Percentiles rank a stretch among this genome's conserved stretches.
Evolutionary conservation across 2,113 vertebrate genomes (phyloP).

Genomic region (Cisticola juncidis): DNA sequence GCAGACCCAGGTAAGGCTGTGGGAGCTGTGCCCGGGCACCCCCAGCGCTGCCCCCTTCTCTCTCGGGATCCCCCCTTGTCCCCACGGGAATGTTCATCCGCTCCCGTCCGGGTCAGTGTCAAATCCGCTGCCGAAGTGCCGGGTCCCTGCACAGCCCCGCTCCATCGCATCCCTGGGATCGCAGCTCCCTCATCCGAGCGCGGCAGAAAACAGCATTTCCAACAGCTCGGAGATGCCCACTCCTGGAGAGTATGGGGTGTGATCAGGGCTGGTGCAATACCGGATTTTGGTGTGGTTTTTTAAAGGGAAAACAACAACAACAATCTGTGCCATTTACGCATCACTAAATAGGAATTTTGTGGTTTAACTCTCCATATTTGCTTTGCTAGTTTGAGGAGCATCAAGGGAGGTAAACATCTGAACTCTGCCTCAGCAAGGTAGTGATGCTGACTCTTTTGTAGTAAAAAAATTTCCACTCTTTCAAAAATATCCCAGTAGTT

Average conservation of each 20-base stretch:
- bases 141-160: background rate
- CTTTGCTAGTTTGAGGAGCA: background rate
- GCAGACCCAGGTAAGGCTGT: slow-evolving; percentile 24
- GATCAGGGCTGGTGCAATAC: background rate
- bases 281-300: rapidly evolving
- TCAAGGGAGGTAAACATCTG: background rate
- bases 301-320: no score
- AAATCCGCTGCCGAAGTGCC: no score
- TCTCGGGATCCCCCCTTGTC: rapidly evolving
- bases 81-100: rapidly evolving
- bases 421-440: background rate
- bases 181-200: slow-evolving; percentile 37
- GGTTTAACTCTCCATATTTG: background rate
- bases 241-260: rapidly evolving
- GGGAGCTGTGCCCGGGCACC: background rate
- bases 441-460: background rate
- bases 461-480: background rate
- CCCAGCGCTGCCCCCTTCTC: no score
- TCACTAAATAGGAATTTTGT: no score
- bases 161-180: rapidly evolving
- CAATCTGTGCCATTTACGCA: rapidly evolving
- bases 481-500: background rate
- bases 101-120: rapidly evolving
- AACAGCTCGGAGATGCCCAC: rapidly evolving
- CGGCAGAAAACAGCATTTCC: background rate